These are phyloP conservation scores for Sepiola atlantica DNA, from an alignment of 2,888 invertebrate species.

Conservation along the genomic window DNA sequence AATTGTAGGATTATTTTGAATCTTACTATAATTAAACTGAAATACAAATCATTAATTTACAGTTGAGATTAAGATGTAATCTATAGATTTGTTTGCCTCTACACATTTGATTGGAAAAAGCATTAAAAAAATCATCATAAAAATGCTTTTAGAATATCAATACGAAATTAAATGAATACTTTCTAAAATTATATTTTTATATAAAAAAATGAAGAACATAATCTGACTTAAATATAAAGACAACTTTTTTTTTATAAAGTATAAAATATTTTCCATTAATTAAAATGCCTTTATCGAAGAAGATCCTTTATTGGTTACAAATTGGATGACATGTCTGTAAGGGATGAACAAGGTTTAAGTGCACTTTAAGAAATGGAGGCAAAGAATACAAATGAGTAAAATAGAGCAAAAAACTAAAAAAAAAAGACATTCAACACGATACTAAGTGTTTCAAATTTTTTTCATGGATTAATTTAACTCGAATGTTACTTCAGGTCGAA, in stretches of 20 bases:
- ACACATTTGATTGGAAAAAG: no score
- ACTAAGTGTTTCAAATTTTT: background rate
- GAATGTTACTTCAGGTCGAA: background rate
- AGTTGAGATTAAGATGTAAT: no score
- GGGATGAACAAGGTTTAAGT: background rate
- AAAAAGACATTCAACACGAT: background rate
- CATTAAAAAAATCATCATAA: background rate
- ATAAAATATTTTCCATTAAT: background rate
- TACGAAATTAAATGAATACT: background rate
- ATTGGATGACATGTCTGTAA: background rate
- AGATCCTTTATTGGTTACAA: background rate
- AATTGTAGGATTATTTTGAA: no score
- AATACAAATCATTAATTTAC: no score
- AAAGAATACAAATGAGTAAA: background rate
- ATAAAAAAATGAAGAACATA: background rate
- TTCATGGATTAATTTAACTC: background rate
- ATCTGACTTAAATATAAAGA: background rate
- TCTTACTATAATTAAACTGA: no score
- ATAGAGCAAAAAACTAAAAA: background rate
- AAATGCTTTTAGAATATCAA: background rate
- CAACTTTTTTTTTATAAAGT: background rate
- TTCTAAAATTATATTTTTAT: background rate
- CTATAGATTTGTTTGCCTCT: no score
- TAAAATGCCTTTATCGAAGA: background rate
- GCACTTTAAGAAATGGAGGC: background rate